Percentiles rank a stretch among this genome's conserved stretches.
phyloP scores from a whole-genome alignment of 2,797 vertebrate genomes.

The Sebastes vulpes region DNA sequence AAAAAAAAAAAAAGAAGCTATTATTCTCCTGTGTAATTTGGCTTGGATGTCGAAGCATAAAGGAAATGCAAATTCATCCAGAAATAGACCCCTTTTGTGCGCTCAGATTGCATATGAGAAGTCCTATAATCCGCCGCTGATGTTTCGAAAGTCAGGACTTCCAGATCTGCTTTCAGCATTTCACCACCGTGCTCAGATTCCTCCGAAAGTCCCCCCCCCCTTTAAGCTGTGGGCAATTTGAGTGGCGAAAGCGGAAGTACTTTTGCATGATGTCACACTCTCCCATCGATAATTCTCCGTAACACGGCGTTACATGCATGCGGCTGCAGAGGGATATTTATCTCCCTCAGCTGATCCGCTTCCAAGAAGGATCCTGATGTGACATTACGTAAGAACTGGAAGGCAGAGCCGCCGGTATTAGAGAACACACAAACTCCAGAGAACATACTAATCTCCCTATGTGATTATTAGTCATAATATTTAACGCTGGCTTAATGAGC shows the following conservation, averaged over 20 bases:
- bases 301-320: slow-evolving; percentile 42
- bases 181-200: slow-evolving; percentile 17
- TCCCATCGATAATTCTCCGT: slow-evolving; percentile 66
- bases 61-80: slow-evolving; percentile 55
- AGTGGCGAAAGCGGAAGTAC: slow-evolving; percentile 32
- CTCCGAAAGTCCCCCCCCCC: slow-evolving; percentile 14
- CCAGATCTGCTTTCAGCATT: slow-evolving; percentile 23
- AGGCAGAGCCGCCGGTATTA: slow-evolving; percentile 69
- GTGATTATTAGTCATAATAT: slow-evolving; percentile 85
- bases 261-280: slow-evolving; percentile 57
- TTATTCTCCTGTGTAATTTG: slow-evolving; percentile 38
- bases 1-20: neutral
- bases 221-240: slow-evolving; percentile 60
- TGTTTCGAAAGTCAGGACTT: slow-evolving; percentile 54
- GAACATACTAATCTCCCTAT: slow-evolving; percentile 78
- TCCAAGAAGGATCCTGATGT: slow-evolving; percentile 80
- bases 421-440: slow-evolving; percentile 66
- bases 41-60: slow-evolving; percentile 37
- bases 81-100: slow-evolving; percentile 56
- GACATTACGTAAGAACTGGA: slow-evolving; percentile 76
- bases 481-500: slow-evolving; percentile 79
- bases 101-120: slow-evolving; percentile 34
- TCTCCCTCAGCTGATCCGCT: slow-evolving; percentile 73
- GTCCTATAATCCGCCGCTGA: slow-evolving; percentile 50
- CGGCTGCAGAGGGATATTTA: slow-evolving; percentile 53